Evolutionary conservation across 2,113 vertebrate genomes (phyloP).

Genomic region (Theropithecus gelada): DNA sequence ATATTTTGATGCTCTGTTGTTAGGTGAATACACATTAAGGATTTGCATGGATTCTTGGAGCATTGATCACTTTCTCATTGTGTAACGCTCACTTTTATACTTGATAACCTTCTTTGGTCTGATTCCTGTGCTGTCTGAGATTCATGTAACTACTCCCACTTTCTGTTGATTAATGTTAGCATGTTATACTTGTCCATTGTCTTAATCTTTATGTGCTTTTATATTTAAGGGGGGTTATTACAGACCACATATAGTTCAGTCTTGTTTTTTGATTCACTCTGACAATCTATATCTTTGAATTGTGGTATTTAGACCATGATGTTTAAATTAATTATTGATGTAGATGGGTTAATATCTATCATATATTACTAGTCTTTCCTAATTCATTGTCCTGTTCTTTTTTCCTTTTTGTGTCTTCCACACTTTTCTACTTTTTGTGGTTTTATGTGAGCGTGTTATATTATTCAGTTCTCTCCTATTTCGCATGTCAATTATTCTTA

Average conservation of each 20-base stretch:
- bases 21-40: not conserved
- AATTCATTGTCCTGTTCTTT: not conserved
- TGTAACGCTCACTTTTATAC: not conserved
- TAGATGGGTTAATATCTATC: too few species aligned
- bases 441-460: not conserved
- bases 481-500: not conserved
- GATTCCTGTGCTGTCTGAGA: not conserved
- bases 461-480: not conserved
- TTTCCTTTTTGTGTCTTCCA: too few species aligned
- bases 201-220: not conserved
- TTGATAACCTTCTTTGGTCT: not conserved
- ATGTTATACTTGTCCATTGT: not conserved
- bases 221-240: not conserved
- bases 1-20: not conserved
- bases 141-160: accelerated
- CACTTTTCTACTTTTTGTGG: not conserved
- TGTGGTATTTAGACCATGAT: not conserved
- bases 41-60: not conserved
- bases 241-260: not conserved
- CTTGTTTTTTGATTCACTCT: not conserved
- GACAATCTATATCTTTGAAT: not conserved
- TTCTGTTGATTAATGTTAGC: not conserved
- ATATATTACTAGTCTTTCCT: too few species aligned
- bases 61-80: not conserved
- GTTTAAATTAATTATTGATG: not conserved